Evolutionary conservation across 2,113 vertebrate genomes (phyloP), one percentile per base, ranked within the genome.

Genomic region (Crotalus helleri): DNA sequence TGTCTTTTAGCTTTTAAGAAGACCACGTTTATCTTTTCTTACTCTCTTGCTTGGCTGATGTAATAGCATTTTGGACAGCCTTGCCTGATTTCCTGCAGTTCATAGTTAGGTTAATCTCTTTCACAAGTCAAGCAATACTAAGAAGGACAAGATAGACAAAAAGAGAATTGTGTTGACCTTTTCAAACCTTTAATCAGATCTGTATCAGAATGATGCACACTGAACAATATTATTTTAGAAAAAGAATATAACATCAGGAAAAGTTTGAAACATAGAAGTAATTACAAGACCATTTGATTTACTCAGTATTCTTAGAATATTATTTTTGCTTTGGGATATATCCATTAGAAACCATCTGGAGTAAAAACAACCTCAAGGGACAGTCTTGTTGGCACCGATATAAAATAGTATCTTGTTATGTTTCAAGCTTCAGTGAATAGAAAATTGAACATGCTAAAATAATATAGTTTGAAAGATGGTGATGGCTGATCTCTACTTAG

Each of bases 121-220:
- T 33, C 55, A 33, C 29, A 51, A 88, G 13, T 55, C 90, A 39
- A 91, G 55, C 1, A 4, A 49, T 23, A 46, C 54, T 90, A 95
- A 85, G 61, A 93, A 1, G 61, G 90, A 91, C 57, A 95, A 17
- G 93, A 91, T 0, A 15, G 2, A 44, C 92, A 57, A n/a, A 93
- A 29, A 51, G 39, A 44, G 23, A 96, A 81, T 81, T 10, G 24
- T 24, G 15, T 4, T 86, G 81, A 93, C 49, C 39, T 94, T 94
- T 95, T 95, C 39, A 95, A 96, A 97, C 87, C 93, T 57, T 91
- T 90, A 93, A 96, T 95, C 93, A 89, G 93, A 93, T 13, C 91
- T 94, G 64, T 89, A 94, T 93, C 94, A 54, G 23, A 89, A 74
- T 44, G 93, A 69, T 55, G 33, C 23, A 21, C 85, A 87, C 91